Percentiles rank a stretch among this genome's conserved stretches.
Evolutionary conservation across 37 sponge, comb jelly and placozoan genomes (phyloP).

Genomic region (Aphrocallistes beatrix): DNA sequence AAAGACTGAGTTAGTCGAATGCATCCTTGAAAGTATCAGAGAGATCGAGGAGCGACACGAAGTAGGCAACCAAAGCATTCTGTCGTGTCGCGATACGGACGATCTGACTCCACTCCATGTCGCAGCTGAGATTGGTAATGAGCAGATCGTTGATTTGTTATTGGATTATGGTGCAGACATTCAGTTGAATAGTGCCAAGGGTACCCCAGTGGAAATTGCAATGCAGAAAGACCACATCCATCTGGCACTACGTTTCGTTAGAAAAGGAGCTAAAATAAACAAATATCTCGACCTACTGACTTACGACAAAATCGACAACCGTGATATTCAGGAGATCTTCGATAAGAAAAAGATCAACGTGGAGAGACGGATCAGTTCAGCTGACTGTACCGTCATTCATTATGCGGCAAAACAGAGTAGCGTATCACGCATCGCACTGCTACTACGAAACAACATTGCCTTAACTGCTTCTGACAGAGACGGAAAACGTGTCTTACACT

Average conservation of each 20-base stretch:
- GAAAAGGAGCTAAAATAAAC: neutral
- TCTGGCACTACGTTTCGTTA: neutral
- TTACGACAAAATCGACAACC: neutral
- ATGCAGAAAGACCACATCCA: neutral
- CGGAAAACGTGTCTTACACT: neutral
- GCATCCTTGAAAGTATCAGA: neutral
- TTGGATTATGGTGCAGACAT: neutral
- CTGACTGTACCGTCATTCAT: neutral
- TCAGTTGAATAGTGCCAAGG: slow-evolving; percentile 10
- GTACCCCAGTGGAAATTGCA: neutral
- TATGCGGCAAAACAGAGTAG: slow-evolving; percentile 10
- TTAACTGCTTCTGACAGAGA: neutral
- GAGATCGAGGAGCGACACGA: neutral
- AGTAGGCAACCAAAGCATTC: too few species aligned
- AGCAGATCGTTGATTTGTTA: neutral
- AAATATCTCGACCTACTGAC: neutral
- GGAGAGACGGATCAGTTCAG: slow-evolving; percentile 3
- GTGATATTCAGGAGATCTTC: neutral
- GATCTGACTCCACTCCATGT: neutral
- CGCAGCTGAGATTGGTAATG: neutral
- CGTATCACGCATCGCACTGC: neutral
- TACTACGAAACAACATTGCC: neutral
- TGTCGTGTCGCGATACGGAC: neutral
- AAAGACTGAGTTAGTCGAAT: neutral
- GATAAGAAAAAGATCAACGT: neutral